Evolutionary conservation across 2,888 invertebrate species (phyloP).

Genomic region (Cantharis nigra): DNA sequence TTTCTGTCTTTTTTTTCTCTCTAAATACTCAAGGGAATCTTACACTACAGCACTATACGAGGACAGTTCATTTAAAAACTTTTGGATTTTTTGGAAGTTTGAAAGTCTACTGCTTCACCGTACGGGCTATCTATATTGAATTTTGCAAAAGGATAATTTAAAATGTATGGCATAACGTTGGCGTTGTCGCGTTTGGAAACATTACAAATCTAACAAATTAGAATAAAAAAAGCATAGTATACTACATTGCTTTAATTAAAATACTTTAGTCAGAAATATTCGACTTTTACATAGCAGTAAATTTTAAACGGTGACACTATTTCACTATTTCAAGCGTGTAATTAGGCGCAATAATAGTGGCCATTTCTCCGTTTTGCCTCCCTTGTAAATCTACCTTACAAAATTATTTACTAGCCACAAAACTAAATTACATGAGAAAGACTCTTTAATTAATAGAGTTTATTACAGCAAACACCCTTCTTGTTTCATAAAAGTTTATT

Average conservation of each 20-base stretch:
- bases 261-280: constrained; percentile 4
- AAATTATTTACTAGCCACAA: constrained; percentile 4
- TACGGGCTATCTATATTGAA: background rate
- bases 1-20: background rate
- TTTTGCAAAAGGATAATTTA: background rate
- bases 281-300: constrained; percentile 16
- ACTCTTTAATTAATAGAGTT: background rate
- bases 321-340: constrained; percentile 17
- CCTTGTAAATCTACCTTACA: background rate
- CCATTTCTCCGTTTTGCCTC: constrained; percentile 18
- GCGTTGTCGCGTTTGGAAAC: background rate
- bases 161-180: background rate
- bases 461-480: background rate
- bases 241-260: background rate
- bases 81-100: background rate
- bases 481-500: background rate
- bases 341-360: constrained; percentile 21
- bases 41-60: background rate
- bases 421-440: background rate
- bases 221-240: background rate
- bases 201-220: background rate
- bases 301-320: constrained; percentile 16
- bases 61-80: background rate
- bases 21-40: background rate
- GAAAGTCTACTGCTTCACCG: background rate